Evolutionary conservation across 1,140 invertebrate species (phyloP).

Genomic region (Bradysia coprophila): DNA sequence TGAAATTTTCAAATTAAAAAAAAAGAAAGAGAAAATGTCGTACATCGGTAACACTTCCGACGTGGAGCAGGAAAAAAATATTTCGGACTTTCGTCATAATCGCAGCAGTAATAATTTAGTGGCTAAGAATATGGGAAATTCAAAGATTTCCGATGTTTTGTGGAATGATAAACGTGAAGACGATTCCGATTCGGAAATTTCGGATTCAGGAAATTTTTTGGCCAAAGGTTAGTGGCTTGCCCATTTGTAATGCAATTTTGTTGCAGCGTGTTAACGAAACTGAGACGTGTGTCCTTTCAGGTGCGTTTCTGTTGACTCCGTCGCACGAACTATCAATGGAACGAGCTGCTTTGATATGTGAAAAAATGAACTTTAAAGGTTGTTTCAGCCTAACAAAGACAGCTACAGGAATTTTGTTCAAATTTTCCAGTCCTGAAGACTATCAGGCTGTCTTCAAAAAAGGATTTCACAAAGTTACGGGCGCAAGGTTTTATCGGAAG

Average conservation of each 20-base stretch:
- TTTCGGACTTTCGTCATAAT: constrained; percentile 11
- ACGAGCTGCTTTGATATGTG: constrained; percentile 65
- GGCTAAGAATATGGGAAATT: constrained; percentile 13
- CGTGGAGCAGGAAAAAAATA: constrained; percentile 19
- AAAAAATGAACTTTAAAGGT: constrained; percentile 71
- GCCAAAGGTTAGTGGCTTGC: constrained; percentile 35
- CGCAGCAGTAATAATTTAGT: constrained; percentile 17
- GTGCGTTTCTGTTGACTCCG: constrained; percentile 64
- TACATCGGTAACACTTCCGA: constrained; percentile 22
- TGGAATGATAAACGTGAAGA: constrained; percentile 24
- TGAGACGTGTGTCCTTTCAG: constrained; percentile 21
- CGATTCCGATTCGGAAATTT: constrained; percentile 43
- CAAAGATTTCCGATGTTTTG: constrained; percentile 19
- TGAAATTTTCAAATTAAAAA: too few relatives aligned
- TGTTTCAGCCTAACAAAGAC: constrained; percentile 70
- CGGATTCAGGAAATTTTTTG: constrained; percentile 41
- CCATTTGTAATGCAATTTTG: neutral
- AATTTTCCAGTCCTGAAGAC: constrained; percentile 67
- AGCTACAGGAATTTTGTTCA: constrained; percentile 71
- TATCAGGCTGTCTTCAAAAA: constrained; percentile 70
- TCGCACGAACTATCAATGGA: constrained; percentile 67
- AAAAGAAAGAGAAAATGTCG: too few relatives aligned
- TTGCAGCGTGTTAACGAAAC: neutral
- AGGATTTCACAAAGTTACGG: constrained; percentile 67
- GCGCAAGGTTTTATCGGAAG: constrained; percentile 57